Percentiles rank a stretch among this genome's conserved stretches.
These are phyloP conservation scores for Apotomis betuletana DNA, from an alignment of 2,888 invertebrate genomes.

Conservation along the genomic window DNA sequence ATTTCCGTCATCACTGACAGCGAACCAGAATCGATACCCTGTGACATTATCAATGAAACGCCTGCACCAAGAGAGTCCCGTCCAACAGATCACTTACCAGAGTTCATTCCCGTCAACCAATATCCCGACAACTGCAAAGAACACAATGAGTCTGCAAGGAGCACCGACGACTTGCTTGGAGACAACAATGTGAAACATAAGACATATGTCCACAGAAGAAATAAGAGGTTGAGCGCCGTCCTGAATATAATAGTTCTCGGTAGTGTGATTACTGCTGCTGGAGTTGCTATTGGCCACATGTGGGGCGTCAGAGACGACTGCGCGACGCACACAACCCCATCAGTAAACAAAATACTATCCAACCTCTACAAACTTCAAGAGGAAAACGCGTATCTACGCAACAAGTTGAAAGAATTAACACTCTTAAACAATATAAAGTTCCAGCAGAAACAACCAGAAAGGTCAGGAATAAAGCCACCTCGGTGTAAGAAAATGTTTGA, in stretches of 20 bases:
- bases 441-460: conserved; percentile 58
- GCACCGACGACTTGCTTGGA: conserved; percentile 65
- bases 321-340: conserved; percentile 63
- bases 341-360: conserved; percentile 76
- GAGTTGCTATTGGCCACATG: conserved; percentile 79
- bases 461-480: conserved; percentile 58
- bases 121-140: conserved; percentile 50
- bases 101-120: conserved; percentile 55
- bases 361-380: conserved; percentile 79
- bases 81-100: conserved; percentile 53
- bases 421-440: conserved; percentile 56
- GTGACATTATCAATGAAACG: conserved; percentile 57
- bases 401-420: conserved; percentile 72
- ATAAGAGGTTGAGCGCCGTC: conserved; percentile 75
- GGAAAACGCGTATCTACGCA: conserved; percentile 75
- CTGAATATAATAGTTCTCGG: conserved; percentile 77
- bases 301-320: conserved; percentile 80
- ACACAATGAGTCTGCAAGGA: conserved; percentile 56
- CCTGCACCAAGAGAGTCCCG: conserved; percentile 50
- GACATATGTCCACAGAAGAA: conserved; percentile 78
- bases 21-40: conserved; percentile 68
- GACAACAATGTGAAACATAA: conserved; percentile 67
- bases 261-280: conserved; percentile 78
- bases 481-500: conserved; percentile 76
- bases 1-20: conserved; percentile 81